phyloP scores from a whole-genome alignment of 2,888 invertebrate species.

The Idaea biselata region DNA sequence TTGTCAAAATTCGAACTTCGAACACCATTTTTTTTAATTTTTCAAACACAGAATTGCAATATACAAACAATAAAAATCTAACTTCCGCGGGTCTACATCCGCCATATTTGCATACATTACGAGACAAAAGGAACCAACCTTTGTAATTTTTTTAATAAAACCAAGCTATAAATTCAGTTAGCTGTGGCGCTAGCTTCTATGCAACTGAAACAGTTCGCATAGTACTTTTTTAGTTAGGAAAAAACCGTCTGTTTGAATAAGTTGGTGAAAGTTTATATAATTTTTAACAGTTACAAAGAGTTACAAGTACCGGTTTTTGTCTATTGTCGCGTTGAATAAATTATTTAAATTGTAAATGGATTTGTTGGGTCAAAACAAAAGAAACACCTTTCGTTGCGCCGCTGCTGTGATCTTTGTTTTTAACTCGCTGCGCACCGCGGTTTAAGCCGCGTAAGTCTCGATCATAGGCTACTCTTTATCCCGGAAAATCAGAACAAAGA shows the following conservation, averaged over 20 bases:
- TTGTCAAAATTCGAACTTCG: no score
- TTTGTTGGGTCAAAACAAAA: slow-evolving; percentile 74
- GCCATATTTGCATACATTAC: slow-evolving; percentile 72
- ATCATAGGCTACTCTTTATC: no score
- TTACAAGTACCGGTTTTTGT: slow-evolving; percentile 78
- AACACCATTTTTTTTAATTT: not conserved
- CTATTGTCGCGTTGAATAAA: slow-evolving; percentile 75
- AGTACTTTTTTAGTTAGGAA: not conserved
- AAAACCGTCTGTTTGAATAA: not conserved
- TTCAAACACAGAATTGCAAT: slow-evolving; percentile 25
- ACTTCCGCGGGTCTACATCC: slow-evolving; percentile 52
- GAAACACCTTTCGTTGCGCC: slow-evolving; percentile 57
- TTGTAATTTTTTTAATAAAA: slow-evolving; percentile 74
- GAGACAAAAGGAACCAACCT: slow-evolving; percentile 65
- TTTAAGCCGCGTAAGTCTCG: not conserved
- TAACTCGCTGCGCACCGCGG: not conserved
- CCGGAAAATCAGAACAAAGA: no score
- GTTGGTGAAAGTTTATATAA: slow-evolving; percentile 34
- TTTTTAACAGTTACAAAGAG: slow-evolving; percentile 74
- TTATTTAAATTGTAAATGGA: slow-evolving; percentile 78
- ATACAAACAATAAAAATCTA: slow-evolving; percentile 35
- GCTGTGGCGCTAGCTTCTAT: not conserved
- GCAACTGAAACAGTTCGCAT: not conserved
- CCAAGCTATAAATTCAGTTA: not conserved
- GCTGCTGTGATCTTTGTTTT: slow-evolving; percentile 38